Evolutionary conservation across 2,113 vertebrate genomes (phyloP).

Genomic region (Pedetes capensis): DNA sequence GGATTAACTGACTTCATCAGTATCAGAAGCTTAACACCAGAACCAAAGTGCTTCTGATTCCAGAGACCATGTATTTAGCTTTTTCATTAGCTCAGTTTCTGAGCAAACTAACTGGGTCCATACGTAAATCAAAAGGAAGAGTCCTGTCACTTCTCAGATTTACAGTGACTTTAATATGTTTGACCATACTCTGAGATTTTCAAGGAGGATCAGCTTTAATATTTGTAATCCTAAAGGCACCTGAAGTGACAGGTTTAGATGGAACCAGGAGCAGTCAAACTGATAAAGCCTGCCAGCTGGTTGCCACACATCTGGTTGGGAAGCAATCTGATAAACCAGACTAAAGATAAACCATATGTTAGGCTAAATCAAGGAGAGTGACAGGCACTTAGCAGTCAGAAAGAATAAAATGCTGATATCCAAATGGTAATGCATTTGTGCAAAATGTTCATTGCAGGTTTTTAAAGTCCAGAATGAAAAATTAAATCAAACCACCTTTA

Average conservation of each 20-base stretch:
- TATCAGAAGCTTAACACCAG: neutral
- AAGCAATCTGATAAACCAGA: conserved; percentile 63
- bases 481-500: neutral
- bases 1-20: neutral
- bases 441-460: neutral
- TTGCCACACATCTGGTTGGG: conserved; percentile 53
- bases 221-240: conserved; percentile 32
- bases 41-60: neutral
- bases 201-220: neutral
- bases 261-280: conserved; percentile 8
- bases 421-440: neutral
- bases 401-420: conserved; percentile 19
- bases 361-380: conserved; percentile 44
- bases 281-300: conserved; percentile 44
- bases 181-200: neutral
- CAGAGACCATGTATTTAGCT: neutral
- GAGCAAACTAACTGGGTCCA: neutral
- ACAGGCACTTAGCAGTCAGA: conserved; percentile 49
- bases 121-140: neutral
- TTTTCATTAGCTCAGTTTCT: neutral
- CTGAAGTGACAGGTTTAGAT: conserved; percentile 33
- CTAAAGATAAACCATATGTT: conserved; percentile 68
- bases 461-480: neutral
- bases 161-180: neutral
- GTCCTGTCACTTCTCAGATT: neutral